phyloP scores from a whole-genome alignment of 1,140 invertebrate species.

The Diabrotica virgifera region DNA sequence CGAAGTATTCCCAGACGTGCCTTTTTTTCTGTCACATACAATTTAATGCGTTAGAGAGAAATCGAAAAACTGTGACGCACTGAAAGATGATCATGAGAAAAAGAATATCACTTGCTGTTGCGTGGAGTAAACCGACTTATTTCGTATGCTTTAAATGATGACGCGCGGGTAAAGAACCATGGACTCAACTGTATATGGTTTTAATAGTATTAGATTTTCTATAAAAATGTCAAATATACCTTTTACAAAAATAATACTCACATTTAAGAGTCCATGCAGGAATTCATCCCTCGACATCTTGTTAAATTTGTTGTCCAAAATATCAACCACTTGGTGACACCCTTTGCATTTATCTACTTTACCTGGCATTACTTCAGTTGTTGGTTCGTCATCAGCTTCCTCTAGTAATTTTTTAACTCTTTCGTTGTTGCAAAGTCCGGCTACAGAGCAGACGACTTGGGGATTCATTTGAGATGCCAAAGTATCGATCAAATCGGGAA shows the following conservation, averaged over 20 bases:
- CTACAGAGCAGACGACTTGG: conserved; percentile 78
- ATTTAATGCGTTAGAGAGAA: too few relatives aligned
- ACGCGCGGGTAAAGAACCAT: too few relatives aligned
- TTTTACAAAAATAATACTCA: conserved; percentile 29
- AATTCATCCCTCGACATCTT: conserved; percentile 55
- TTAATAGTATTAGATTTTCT: too few relatives aligned
- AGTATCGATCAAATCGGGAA: conserved; percentile 83
- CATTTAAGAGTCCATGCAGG: conserved; percentile 56
- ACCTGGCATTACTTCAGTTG: conserved; percentile 25
- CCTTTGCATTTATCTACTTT: conserved; percentile 50
- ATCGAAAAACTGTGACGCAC: too few relatives aligned
- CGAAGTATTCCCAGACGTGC: too few relatives aligned
- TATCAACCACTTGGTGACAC: conserved; percentile 55
- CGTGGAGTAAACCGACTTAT: too few relatives aligned
- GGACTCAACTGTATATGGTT: too few relatives aligned
- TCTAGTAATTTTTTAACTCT: conserved; percentile 67
- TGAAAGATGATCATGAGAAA: too few relatives aligned
- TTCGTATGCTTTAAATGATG: too few relatives aligned
- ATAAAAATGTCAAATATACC: too few relatives aligned
- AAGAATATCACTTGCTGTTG: too few relatives aligned
- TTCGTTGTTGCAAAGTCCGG: conserved; percentile 82
- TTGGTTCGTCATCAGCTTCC: conserved; percentile 28
- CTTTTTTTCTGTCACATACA: too few relatives aligned
- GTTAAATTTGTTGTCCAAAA: conserved; percentile 57
- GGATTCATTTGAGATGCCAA: conserved; percentile 85